These are phyloP conservation scores for Darevskia mixta DNA, from an alignment of 2,797 vertebrate genomes.

Conservation along the genomic window DNA sequence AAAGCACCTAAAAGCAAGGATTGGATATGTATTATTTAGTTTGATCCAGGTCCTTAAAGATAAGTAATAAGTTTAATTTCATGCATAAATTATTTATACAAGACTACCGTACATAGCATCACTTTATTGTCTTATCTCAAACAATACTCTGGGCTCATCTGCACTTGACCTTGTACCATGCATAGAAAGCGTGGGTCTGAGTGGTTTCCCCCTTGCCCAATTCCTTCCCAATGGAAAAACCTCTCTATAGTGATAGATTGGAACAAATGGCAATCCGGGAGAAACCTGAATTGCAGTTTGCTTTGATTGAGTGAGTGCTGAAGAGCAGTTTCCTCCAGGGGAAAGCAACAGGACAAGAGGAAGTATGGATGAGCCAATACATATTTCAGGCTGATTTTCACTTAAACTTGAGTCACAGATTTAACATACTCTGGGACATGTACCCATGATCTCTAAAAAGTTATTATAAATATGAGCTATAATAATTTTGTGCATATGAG, in stretches of 20 bases:
- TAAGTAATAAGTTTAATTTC: background rate
- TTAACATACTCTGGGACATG: background rate
- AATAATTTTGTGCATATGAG: background rate
- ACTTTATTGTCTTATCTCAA: background rate
- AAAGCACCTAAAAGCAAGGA: slow-evolving; percentile 88
- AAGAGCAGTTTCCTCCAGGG: too few species aligned
- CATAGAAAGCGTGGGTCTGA: too few species aligned
- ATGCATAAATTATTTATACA: background rate
- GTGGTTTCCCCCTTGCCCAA: too few species aligned
- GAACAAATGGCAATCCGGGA: too few species aligned
- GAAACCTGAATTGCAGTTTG: too few species aligned
- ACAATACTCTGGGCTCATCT: background rate
- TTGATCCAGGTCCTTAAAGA: background rate
- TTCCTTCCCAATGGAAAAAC: too few species aligned
- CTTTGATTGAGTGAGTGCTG: too few species aligned
- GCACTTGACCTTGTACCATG: too few species aligned
- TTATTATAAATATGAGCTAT: background rate
- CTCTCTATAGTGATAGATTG: too few species aligned
- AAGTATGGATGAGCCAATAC: too few species aligned
- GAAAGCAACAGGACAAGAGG: too few species aligned
- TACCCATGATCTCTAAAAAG: background rate
- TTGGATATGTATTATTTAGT: background rate
- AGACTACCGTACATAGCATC: background rate
- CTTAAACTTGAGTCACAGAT: background rate
- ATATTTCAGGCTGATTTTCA: background rate